These are phyloP conservation scores for Parazoanthus darwini DNA, from an alignment of 92 coral and sea anemone species.

Conservation along the genomic window DNA sequence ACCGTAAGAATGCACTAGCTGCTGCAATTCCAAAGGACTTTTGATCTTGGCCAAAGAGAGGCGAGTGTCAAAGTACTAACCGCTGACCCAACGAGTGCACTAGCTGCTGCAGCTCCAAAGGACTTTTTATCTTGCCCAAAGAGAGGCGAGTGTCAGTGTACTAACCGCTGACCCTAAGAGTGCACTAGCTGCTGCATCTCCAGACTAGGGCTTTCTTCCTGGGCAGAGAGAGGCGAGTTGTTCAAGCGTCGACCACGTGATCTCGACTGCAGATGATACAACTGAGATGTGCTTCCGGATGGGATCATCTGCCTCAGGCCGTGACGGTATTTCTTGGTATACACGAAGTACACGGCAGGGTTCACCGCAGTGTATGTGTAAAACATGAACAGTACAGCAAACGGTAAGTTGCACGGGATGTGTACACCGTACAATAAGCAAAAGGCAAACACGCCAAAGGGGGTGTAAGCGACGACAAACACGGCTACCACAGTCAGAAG, in stretches of 20 bases:
- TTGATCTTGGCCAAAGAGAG: too few relatives aligned
- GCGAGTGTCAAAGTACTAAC: too few relatives aligned
- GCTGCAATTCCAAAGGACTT: not conserved
- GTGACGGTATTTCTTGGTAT: conserved; percentile 19
- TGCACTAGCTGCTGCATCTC: not conserved
- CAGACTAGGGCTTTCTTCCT: not conserved
- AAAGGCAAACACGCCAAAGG: not conserved
- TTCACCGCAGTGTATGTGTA: conserved; percentile 23
- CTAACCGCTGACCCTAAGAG: not conserved
- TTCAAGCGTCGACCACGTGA: not conserved
- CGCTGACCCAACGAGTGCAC: not conserved
- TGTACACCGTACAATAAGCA: not conserved
- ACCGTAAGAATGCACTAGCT: not conserved
- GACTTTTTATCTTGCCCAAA: not conserved
- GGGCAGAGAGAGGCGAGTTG: not conserved
- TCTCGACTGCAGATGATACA: not conserved
- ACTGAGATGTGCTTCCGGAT: not conserved
- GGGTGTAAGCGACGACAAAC: not conserved
- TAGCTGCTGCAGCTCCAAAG: not conserved
- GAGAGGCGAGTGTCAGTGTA: not conserved
- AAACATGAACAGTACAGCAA: not conserved
- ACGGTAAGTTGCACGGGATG: not conserved
- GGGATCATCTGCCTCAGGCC: not conserved
- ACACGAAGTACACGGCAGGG: conserved; percentile 19
- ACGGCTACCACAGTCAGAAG: not conserved